Evolutionary conservation across 2,888 invertebrate genomes (phyloP).

Genomic region (Macrophya annulata): DNA sequence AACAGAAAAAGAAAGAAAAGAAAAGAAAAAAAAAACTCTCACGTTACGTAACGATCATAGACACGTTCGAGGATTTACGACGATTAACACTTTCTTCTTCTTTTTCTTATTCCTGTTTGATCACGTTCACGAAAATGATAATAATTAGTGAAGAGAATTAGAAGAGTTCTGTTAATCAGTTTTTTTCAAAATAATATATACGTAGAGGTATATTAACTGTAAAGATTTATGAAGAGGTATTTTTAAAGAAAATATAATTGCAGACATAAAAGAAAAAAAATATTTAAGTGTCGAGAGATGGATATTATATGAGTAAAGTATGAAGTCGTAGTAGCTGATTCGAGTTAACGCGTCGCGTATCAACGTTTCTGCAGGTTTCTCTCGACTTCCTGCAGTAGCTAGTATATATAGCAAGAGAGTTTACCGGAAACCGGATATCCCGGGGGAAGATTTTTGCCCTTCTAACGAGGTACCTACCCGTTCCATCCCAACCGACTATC

Average conservation of each 20-base stretch:
- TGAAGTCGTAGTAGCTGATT: neutral
- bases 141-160: no score
- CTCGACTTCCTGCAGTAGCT: slow-evolving; percentile 22
- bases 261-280: no score
- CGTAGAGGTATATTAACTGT: no score
- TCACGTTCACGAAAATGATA: neutral
- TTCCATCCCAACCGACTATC: neutral
- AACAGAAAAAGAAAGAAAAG: no score
- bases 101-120: neutral
- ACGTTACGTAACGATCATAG: neutral
- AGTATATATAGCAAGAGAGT: slow-evolving; percentile 9
- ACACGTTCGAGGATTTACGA: neutral
- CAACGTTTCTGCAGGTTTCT: neutral
- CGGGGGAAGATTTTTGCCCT: slow-evolving; percentile 29
- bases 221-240: no score
- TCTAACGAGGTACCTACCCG: neutral
- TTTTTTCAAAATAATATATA: no score
- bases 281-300: no score
- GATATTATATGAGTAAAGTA: no score
- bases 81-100: neutral
- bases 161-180: no score
- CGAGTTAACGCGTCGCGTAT: neutral
- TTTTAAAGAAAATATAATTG: no score
- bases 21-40: neutral
- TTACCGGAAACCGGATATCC: slow-evolving; percentile 45